Base-by-base conservation (phyloP, 1,140 invertebrate genomes). In the Helicoverpa zea region DNA sequence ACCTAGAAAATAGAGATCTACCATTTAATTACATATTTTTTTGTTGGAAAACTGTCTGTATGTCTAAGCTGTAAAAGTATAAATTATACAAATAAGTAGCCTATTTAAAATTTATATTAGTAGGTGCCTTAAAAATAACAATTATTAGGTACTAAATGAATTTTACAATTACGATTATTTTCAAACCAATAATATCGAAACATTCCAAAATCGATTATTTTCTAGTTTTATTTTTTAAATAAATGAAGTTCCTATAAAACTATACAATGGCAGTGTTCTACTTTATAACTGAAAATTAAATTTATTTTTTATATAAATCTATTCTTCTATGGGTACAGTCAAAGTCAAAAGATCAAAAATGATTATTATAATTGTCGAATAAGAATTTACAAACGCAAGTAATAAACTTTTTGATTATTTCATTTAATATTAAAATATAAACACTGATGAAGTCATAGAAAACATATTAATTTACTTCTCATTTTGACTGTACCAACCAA, bases 181-280 rank as follows among this genome's bases (percentile, higher is more conserved):
- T 30, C 52, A 74, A 58, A 74, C 54, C 16, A 59, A 74, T 74
- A 56, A 18, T 35, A 58, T 47, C 30, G 35, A 47, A 9, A 12
- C 16, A 52, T 72, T 54, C 18, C 14, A 18, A 35, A 63, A 63
- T 66, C 63, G 11, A 66, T 49, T 16, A 30, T 58, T 66, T 79
- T 58, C 58, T 70, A 79, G 18, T 43, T 43, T 43, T 43, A 35
- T 73, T 49, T 73, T 81, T 77, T 81, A 81, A 81, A 81, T 81
- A 76, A 49, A 52, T 72, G 51, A 74, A 74, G 43, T 35, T 52
- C 43, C 49, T 52, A 83, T 76, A 47, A 74, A 81, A 80, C 82
- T 82, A 83, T 79, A 85, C 84, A 85, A 83, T 85, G 84, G 84
- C 84, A 85, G 84, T 85, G 84, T 80, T 78, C 76, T 56, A 81